phyloP scores from a whole-genome alignment of 2,797 vertebrate genomes.

The Chaenodraco wilsoni region DNA sequence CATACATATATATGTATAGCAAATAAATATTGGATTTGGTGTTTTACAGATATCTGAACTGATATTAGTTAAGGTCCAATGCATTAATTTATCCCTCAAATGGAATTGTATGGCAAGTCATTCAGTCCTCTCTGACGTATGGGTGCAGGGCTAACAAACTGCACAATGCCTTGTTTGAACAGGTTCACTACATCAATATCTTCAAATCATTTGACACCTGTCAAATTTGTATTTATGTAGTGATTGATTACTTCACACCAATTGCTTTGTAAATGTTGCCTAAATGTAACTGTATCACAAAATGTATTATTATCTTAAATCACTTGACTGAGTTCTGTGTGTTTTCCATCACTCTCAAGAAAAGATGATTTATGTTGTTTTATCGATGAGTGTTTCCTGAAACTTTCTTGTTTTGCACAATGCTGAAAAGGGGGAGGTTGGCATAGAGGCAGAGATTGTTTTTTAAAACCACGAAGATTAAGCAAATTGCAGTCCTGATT shows the following conservation, averaged over 20 bases:
- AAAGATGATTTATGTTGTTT: not conserved
- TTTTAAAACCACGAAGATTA: constrained; percentile 35
- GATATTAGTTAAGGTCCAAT: too few species aligned
- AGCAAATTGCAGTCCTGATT: constrained; percentile 35
- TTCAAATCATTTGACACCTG: not conserved
- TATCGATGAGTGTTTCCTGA: not conserved
- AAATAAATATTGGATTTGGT: too few species aligned
- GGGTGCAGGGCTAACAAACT: not conserved
- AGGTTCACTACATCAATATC: not conserved
- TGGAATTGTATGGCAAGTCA: too few species aligned
- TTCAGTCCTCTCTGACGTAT: not conserved
- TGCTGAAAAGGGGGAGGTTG: not conserved
- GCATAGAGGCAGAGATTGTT: constrained; percentile 5
- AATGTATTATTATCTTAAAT: not conserved
- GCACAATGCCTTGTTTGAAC: not conserved
- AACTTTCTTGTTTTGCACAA: constrained; percentile 16
- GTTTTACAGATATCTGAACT: too few species aligned
- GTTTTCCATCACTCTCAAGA: not conserved
- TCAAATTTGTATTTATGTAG: not conserved
- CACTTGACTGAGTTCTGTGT: not conserved
- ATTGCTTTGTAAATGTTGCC: not conserved
- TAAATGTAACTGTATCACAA: not conserved
- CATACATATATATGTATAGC: too few species aligned
- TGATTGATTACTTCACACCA: not conserved
- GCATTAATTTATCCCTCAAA: too few species aligned